Base-by-base conservation (phyloP, 2,113 vertebrate genomes). In the Petaurus breviceps region DNA sequence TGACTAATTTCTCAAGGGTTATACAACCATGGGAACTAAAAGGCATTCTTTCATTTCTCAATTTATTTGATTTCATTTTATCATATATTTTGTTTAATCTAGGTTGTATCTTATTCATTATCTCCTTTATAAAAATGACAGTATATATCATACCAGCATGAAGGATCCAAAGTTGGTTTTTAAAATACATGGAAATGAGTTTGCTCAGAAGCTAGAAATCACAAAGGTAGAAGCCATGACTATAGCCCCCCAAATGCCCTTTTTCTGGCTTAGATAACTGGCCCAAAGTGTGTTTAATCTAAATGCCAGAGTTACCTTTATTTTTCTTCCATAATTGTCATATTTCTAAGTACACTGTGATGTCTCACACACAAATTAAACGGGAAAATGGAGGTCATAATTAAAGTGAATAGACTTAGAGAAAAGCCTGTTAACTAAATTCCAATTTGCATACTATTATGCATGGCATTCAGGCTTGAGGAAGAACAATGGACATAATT, bases 361-460 rank as follows among this genome's bases (percentile, higher is more conserved):
- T 93, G 97, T 94, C 97, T 91, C 93, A 96, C 89, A 91, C 91
- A 96, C 94, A 97, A 98, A 97, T 98, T 97, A 97, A 97, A 90
- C 91, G 94, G 95, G 95, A 96, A 96, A 37, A 51, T 55, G 95
- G 92, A 93, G 92, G 94, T 94, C 96, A 96, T 97, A 97, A 96
- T 98, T 97, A 96, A 98, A 98, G 68, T 55, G 95, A 98, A 97
- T 94, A 97, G 94, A 92, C 97, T 96, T 96, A 98, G 96, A 96
- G 97, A 95, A 96, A 98, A 96, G 95, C 25, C 2, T 90, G 97
- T 93, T 97, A 95, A 97, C 96, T 95, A 96, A 97, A 96, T 95
- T 77, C 77, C 97, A 92, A 97, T 98, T 98, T 98, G 47, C 95
- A 96, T 98, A 93, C 94, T 91, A 92, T 97, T 98, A 95, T 92